These are phyloP conservation scores for Anser cygnoides DNA, from an alignment of 2,113 vertebrate genomes.

Conservation along the genomic window DNA sequence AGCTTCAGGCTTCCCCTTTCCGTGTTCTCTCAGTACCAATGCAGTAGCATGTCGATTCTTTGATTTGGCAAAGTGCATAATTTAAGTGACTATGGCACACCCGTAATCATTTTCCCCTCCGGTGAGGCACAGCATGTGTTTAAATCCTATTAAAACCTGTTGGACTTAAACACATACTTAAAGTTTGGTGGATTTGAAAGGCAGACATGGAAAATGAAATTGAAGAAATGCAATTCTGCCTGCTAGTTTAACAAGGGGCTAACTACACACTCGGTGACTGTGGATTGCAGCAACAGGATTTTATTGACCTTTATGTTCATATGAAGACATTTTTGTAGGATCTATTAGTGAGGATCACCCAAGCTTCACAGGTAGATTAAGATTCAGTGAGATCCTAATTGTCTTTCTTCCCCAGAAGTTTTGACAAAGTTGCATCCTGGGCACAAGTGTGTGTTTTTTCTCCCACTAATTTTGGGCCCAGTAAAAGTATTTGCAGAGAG, in stretches of 20 bases:
- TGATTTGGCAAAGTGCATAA: not conserved
- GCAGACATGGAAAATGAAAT: not conserved
- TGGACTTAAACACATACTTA: not conserved
- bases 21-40: not conserved
- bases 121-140: not conserved
- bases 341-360: fast-evolving
- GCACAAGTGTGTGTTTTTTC: not conserved
- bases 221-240: not conserved
- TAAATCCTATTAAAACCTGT: conserved; percentile 7
- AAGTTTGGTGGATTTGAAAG: not conserved
- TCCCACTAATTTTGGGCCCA: not conserved
- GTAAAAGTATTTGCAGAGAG: not conserved
- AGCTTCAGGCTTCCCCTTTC: not conserved
- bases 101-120: not conserved
- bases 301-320: not conserved
- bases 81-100: not conserved
- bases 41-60: not conserved
- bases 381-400: not conserved
- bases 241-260: not conserved
- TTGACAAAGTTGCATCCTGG: not conserved
- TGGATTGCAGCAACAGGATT: not conserved
- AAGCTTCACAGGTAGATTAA: fast-evolving
- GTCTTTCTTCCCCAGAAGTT: not conserved
- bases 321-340: not conserved
- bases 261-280: fast-evolving